Conservation (phyloP, 1,140 invertebrate genomes). For the Leptestheria dahalacensis region DNA sequence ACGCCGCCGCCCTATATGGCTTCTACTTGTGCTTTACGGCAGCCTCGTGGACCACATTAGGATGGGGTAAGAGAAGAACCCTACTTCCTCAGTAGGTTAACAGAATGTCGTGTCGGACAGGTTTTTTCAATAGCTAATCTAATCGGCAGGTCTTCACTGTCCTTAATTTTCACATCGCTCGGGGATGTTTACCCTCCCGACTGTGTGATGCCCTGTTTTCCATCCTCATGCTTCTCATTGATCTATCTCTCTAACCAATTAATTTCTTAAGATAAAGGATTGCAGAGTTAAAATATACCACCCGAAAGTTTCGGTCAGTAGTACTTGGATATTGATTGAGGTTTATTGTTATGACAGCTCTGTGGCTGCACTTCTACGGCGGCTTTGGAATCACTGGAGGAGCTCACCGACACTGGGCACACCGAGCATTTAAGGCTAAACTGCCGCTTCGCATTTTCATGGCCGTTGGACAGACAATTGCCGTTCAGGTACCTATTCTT, state of each 20-base stretch:
- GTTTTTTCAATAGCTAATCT: no score
- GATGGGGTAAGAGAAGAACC: constrained; percentile 47
- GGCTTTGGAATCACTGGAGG: constrained; percentile 39
- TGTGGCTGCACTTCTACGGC: constrained; percentile 6
- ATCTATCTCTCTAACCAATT: background rate
- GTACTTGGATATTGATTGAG: no score
- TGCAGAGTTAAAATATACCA: no score
- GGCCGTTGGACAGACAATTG: constrained; percentile 55
- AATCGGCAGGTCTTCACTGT: no score
- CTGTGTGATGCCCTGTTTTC: no score
- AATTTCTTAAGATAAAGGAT: no score
- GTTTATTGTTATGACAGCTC: background rate
- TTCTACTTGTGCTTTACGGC: constrained; percentile 38
- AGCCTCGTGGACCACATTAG: constrained; percentile 41
- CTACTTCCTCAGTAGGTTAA: background rate
- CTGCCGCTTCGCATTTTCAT: constrained; percentile 39
- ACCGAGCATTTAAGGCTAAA: constrained; percentile 41
- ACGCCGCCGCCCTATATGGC: constrained; percentile 42
- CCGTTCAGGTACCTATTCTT: constrained; percentile 60
- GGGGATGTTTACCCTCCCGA: background rate
- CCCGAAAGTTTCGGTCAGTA: no score
- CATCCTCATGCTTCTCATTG: no score
- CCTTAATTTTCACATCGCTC: background rate
- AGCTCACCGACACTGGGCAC: constrained; percentile 43
- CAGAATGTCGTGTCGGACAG: background rate